Evolutionary conservation across 2,113 vertebrate genomes (phyloP).

Genomic region (Phyllostomus hastatus): DNA sequence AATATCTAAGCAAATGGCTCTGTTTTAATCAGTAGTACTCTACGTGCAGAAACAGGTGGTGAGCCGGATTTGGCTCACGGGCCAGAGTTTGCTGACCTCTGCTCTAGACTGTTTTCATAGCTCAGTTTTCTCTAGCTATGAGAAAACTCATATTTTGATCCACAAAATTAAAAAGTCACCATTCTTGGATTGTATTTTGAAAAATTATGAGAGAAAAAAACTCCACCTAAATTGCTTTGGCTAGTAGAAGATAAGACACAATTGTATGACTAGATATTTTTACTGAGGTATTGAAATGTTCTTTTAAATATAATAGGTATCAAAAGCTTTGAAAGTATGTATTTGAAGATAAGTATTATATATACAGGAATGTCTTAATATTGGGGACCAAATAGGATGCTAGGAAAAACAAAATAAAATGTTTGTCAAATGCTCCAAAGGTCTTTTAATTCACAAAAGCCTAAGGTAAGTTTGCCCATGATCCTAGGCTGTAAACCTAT

Average conservation of each 20-base stretch:
- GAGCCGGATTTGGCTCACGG: background rate
- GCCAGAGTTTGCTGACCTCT: background rate
- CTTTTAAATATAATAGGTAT: background rate
- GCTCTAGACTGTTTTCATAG: background rate
- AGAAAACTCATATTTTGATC: too few relatives aligned
- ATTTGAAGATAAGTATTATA: background rate
- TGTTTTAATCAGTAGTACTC: background rate
- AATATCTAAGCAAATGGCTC: background rate
- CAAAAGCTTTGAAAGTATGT: background rate
- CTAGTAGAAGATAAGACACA: background rate
- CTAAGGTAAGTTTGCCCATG: background rate
- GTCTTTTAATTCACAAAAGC: constrained; percentile 22
- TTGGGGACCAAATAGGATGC: background rate
- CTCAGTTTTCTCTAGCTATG: background rate
- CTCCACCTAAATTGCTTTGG: background rate
- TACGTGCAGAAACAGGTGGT: background rate
- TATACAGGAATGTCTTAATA: background rate
- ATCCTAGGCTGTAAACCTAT: constrained; percentile 41
- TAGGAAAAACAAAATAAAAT: background rate
- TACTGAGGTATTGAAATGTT: background rate
- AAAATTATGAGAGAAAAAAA: background rate
- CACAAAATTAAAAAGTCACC: background rate
- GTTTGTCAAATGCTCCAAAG: background rate
- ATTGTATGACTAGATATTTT: background rate
- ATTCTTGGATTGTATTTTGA: background rate